Percentiles rank a stretch among this genome's conserved stretches.
phyloP scores from a whole-genome alignment of 2,113 vertebrate species.

The Danionella cerebrum region DNA sequence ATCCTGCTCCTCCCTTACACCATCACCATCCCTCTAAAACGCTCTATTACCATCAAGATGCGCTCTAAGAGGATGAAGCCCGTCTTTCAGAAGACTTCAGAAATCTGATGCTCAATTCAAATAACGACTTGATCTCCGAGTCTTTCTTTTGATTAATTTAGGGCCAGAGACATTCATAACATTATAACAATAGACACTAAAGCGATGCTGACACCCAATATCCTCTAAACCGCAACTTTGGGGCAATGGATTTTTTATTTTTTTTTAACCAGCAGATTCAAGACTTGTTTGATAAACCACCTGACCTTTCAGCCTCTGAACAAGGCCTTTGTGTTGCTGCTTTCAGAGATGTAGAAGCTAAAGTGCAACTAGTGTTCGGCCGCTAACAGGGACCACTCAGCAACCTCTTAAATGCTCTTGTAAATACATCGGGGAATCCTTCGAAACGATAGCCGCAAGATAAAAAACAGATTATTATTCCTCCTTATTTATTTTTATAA shows the following conservation, averaged over 20 bases:
- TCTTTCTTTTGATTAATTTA: neutral
- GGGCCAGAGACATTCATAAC: neutral
- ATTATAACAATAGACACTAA: no score
- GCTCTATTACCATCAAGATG: neutral
- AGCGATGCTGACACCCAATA: no score
- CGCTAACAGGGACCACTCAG: conserved; percentile 25
- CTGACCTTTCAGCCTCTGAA: neutral
- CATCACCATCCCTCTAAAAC: neutral
- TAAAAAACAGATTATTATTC: neutral
- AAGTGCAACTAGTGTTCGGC: neutral
- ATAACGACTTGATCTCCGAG: neutral
- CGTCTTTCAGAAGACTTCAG: no score
- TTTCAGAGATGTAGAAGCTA: neutral
- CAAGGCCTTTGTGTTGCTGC: neutral
- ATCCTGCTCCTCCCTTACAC: neutral
- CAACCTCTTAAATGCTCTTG: conserved; percentile 18
- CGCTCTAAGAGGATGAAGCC: neutral
- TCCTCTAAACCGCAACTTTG: no score
- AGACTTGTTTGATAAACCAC: neutral
- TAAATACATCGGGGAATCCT: conserved; percentile 1
- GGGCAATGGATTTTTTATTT: no score
- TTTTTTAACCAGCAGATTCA: neutral
- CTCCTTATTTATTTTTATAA: conserved; percentile 1
- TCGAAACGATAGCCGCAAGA: conserved; percentile 6
- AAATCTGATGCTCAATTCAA: no score